Evolutionary conservation across 2,888 invertebrate genomes (phyloP), one percentile per base, ranked within the genome.

Genomic region (Salpingus planirostris): DNA sequence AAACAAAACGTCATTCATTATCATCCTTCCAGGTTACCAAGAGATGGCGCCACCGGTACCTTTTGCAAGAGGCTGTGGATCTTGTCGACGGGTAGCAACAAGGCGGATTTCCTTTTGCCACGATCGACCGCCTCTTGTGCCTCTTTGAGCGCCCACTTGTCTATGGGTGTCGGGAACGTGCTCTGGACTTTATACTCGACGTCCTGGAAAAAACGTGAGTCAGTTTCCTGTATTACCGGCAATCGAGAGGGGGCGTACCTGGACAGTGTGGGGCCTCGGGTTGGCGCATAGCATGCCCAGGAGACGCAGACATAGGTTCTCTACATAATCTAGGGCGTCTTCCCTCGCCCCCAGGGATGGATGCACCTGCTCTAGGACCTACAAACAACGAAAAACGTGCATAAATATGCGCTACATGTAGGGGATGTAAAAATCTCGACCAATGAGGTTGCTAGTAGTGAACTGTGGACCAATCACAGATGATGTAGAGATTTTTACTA

Each of bases 141-240:
- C 61, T 95, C 93, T 43, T 76, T 76, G 38, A 92, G 73, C 28
- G 93, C 91, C 92, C 93, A 95, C 60, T 79, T 79, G 67, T 93
- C 91, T 48, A 96, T 85, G 2, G 95, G 93, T 10, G 85, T 84
- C n/a, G 95, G 95, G 70, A 95, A 93, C 31, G 88, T 87, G 49
- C 83, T 83, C 44, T 83, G 78, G 18, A 96, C 91, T 43, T 91
- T 74, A 52, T 92, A 91, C 60, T 95, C 93, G 49, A 96, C 89
- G 68, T 96, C 96, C 75, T 85, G 67, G 32, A 39, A 34, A 13
- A 15, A 13, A 24, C 27, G n/a, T n/a, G n/a, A 21, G 1, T 18
- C 11, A 28, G 6, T 27, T n/a, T n/a, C n/a, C n/a, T n/a, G n/a
- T n/a, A n/a, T n/a, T n/a, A n/a, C n/a, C n/a, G n/a, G n/a, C n/a